phyloP scores from a whole-genome alignment of 2,888 invertebrate genomes.

The Pegoplata infirma region DNA sequence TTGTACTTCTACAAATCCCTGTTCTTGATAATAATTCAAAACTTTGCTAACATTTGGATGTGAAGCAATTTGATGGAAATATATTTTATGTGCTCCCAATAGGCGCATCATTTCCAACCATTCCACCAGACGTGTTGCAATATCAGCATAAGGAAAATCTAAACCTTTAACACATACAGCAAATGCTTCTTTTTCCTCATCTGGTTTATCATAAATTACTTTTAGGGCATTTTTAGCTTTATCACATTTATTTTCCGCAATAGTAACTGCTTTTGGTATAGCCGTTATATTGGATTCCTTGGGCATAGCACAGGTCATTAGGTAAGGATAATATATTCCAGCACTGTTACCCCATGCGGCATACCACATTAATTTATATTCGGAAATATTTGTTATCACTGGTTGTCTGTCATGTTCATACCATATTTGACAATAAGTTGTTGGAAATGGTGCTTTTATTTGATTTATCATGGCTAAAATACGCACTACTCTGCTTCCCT shows the following conservation, averaged over 20 bases:
- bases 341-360: slow-evolving; percentile 88
- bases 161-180: slow-evolving; percentile 95
- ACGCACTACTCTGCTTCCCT: slow-evolving; percentile 4
- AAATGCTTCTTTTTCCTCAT: slow-evolving; percentile 83
- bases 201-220: slow-evolving; percentile 86
- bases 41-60: slow-evolving; percentile 40
- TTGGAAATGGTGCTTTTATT: slow-evolving; percentile 6
- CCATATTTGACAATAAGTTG: slow-evolving; percentile 45
- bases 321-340: slow-evolving; percentile 89
- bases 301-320: slow-evolving; percentile 91
- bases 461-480: slow-evolving; percentile 29
- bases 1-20: slow-evolving; percentile 21
- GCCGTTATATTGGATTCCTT: slow-evolving; percentile 68
- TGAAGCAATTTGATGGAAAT: slow-evolving; percentile 16
- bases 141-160: slow-evolving; percentile 92
- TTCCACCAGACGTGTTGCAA: slow-evolving; percentile 79
- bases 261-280: slow-evolving; percentile 85
- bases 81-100: slow-evolving; percentile 28
- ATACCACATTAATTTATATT: slow-evolving; percentile 94
- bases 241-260: slow-evolving; percentile 89
- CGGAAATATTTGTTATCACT: slow-evolving; percentile 86
- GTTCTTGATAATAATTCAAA: slow-evolving; percentile 17
- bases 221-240: slow-evolving; percentile 88
- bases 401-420: slow-evolving; percentile 82
- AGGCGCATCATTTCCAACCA: slow-evolving; percentile 32